A percentile compares a stretch with the other conserved stretches of the same genome.
These are phyloP conservation scores for Pedetes capensis DNA, from an alignment of 2,113 vertebrate species.

Conservation along the genomic window DNA sequence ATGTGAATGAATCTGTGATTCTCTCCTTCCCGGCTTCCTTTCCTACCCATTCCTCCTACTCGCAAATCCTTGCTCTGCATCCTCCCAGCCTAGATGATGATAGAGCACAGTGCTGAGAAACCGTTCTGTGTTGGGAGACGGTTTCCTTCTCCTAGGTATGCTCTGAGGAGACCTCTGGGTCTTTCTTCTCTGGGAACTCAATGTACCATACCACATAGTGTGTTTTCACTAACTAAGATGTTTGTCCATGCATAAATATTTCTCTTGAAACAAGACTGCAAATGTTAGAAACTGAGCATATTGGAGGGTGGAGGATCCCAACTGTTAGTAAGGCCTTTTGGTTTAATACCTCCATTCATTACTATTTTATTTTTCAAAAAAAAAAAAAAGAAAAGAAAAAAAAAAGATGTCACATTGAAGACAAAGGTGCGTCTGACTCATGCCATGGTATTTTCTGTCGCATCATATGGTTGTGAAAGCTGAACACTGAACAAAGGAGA, in stretches of 20 bases:
- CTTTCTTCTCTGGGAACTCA: conserved; percentile 66
- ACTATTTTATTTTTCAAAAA: no score
- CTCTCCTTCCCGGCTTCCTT: background rate
- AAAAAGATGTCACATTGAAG: no score
- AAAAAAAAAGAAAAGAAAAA: no score
- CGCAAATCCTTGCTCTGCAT: background rate
- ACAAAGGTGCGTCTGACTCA: no score
- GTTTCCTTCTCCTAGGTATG: conserved; percentile 82
- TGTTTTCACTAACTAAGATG: conserved; percentile 37
- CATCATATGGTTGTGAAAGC: no score
- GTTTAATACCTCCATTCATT: background rate
- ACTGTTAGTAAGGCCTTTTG: background rate
- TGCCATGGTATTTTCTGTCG: no score
- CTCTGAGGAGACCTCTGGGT: conserved; percentile 77
- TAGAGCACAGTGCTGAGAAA: conserved; percentile 36
- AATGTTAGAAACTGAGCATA: background rate
- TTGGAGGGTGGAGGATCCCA: background rate
- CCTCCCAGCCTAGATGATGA: background rate
- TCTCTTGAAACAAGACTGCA: background rate
- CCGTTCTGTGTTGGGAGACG: conserved; percentile 67
- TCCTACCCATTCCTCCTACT: rapidly evolving
- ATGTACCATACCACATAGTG: conserved; percentile 72
- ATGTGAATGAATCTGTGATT: background rate
- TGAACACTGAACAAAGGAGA: no score
- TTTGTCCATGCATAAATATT: background rate